phyloP scores from a whole-genome alignment of 2,888 invertebrate genomes.

The Sphaerophoria rueppellii region DNA sequence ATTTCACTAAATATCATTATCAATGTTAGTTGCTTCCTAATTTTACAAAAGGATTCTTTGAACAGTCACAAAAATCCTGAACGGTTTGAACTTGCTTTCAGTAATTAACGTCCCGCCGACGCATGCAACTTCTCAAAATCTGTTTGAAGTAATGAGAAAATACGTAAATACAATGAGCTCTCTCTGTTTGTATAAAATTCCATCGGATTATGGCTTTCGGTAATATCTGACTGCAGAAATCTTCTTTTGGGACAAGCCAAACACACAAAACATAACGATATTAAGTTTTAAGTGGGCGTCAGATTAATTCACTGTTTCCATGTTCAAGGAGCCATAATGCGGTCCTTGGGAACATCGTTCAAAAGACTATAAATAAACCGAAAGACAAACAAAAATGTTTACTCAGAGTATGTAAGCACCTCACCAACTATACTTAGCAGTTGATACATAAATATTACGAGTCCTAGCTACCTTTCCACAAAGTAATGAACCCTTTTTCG shows the following conservation, averaged over 20 bases:
- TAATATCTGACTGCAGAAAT: neutral
- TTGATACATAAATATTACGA: neutral
- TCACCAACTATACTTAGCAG: slow-evolving; percentile 42
- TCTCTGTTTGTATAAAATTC: neutral
- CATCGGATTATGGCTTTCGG: slow-evolving; percentile 2
- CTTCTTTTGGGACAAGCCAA: neutral
- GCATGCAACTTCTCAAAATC: neutral
- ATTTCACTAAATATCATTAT: too few relatives aligned
- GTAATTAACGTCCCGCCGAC: too few relatives aligned
- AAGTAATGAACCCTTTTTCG: slow-evolving; percentile 54
- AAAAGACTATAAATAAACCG: slow-evolving; percentile 21
- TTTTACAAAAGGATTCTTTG: too few relatives aligned
- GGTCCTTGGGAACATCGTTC: slow-evolving; percentile 17
- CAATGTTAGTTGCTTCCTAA: too few relatives aligned
- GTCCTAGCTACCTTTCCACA: slow-evolving; percentile 36
- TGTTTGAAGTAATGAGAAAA: neutral
- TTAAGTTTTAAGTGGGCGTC: slow-evolving; percentile 2
- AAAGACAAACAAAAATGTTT: slow-evolving; percentile 29
- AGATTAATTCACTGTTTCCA: slow-evolving; percentile 27
- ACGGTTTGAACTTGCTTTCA: too few relatives aligned
- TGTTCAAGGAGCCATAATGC: slow-evolving; percentile 5
- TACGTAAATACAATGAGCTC: neutral
- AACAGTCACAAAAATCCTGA: too few relatives aligned
- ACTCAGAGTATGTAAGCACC: slow-evolving; percentile 21
- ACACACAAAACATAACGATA: neutral